phyloP scores from a whole-genome alignment of 2,113 vertebrate genomes.

The Rhabdornis inornatus region DNA sequence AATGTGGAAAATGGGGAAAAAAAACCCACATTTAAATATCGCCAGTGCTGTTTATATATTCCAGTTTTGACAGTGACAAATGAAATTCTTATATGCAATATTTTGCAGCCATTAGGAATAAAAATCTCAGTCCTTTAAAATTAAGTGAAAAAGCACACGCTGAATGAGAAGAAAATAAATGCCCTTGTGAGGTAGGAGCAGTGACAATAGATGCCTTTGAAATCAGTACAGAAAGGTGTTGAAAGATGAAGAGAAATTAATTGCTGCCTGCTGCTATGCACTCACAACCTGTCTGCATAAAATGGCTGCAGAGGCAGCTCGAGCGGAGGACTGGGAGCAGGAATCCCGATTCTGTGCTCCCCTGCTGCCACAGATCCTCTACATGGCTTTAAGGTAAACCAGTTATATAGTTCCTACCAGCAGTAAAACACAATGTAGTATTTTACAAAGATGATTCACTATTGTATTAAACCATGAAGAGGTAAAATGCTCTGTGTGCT shows the following conservation, averaged over 20 bases:
- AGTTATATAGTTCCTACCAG: background rate
- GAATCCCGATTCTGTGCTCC: background rate
- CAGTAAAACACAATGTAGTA: background rate
- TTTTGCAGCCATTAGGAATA: background rate
- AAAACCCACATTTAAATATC: background rate
- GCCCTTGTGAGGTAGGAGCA: background rate
- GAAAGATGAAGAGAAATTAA: background rate
- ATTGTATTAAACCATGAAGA: background rate
- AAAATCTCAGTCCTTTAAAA: background rate
- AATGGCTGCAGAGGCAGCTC: slow-evolving; percentile 13
- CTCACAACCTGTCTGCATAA: background rate
- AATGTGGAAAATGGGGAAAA: background rate
- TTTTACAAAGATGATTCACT: background rate
- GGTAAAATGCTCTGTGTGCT: background rate
- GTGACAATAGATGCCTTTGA: background rate
- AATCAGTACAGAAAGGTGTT: background rate
- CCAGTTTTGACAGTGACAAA: background rate
- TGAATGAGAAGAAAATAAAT: background rate
- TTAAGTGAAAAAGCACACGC: background rate
- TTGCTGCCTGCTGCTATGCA: background rate
- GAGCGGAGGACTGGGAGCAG: background rate
- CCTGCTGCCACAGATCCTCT: background rate
- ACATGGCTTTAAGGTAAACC: background rate
- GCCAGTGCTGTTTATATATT: background rate
- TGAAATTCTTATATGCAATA: background rate